Base-by-base conservation (phyloP, 2,888 invertebrate species). In the Gibbula magus region DNA sequence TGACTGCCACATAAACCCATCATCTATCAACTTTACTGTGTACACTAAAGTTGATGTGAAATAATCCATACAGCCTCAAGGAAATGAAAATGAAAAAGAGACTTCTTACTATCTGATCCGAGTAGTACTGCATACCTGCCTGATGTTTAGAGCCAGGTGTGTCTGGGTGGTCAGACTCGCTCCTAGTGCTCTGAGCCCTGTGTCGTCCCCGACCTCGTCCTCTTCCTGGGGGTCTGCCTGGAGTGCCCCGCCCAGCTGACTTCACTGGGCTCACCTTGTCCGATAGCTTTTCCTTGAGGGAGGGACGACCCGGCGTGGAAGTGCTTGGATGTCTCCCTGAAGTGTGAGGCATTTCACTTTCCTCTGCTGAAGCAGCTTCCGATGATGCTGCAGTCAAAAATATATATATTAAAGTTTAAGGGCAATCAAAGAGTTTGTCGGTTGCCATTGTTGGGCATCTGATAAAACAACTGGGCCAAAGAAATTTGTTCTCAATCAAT, bases 101-200 rank as follows among this genome's bases (percentile, higher is more conserved):
- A 61, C 20, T 70, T 70, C 70, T 70, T 70, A 70, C 70, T 32
- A 70, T 70, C 39, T 32, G 70, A 70, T 70, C 70, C 70, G 29
- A 70, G 70, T 39, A 52, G 22, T 52, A 75, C 52, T 52, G 75
- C 75, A 75, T 75, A 80, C 79, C 79, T 80, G 70, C 67, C 76
- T 80, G 79, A 67, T 76, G 76, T 66, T 75, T 76, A 75, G 79
- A 79, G 54, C 79, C 74, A 52, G 76, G 53, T 32, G 52, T 70
- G 35, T 70, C 70, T 70, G 35, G n/a, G 18, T 56, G 61, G 77
- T 89, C 88, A 22, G 88, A 87, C 79, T 88, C 87, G 80, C 85
- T 87, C 32, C 85, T 81, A 22, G 79, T 79, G 75, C 84, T 81
- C 35, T 54, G 86, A 52, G 84, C 77, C 20, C 81, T 76, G 52